Evolutionary conservation across 2,888 invertebrate genomes (phyloP).

Genomic region (Notodonta ziczac): DNA sequence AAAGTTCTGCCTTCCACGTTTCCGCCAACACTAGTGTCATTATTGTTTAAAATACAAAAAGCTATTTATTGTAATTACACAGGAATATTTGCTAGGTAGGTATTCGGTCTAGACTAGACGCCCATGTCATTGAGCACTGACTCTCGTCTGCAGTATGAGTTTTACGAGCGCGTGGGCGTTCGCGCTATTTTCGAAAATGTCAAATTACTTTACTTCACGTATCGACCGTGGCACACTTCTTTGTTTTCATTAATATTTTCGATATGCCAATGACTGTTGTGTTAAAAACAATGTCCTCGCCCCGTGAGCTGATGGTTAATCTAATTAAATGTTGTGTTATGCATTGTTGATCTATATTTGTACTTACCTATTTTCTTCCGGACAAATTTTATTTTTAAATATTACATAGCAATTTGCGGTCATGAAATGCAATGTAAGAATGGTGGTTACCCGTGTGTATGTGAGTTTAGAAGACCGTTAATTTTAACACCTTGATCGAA

Average conservation of each 20-base stretch:
- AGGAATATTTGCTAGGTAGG: background rate
- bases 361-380: too few relatives aligned
- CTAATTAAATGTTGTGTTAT: too few relatives aligned
- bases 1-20: too few relatives aligned
- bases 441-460: too few relatives aligned
- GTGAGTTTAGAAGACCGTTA: too few relatives aligned
- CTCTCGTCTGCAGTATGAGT: conserved; percentile 14
- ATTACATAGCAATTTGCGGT: too few relatives aligned
- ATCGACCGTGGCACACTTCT: conserved; percentile 46
- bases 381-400: too few relatives aligned
- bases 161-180: conserved; percentile 31
- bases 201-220: conserved; percentile 34
- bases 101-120: conserved; percentile 5
- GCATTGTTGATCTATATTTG: too few relatives aligned
- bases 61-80: background rate
- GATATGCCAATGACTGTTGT: conserved; percentile 6
- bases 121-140: background rate
- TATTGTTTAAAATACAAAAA: background rate
- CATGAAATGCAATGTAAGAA: too few relatives aligned
- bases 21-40: background rate
- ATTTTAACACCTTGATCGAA: too few relatives aligned
- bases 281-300: conserved; percentile 13
- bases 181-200: conserved; percentile 39
- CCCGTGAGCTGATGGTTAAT: background rate
- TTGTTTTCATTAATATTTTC: conserved; percentile 16